Evolutionary conservation across 2,888 invertebrate species (phyloP).

Genomic region (Vannuccia rotundouncinata): DNA sequence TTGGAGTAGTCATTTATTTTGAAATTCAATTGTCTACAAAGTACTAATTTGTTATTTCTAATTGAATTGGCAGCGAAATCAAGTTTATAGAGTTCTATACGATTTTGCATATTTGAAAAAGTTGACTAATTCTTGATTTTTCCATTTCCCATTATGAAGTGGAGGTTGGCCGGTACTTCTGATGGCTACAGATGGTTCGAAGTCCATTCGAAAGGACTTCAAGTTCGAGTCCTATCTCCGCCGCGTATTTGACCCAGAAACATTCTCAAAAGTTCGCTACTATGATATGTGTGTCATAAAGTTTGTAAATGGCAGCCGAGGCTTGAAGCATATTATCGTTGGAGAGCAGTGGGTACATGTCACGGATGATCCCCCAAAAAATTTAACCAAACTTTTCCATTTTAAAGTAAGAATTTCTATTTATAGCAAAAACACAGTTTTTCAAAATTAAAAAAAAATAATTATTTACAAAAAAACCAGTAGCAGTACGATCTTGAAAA

Average conservation of each 20-base stretch:
- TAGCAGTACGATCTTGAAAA: no score
- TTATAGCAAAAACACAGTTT: no score
- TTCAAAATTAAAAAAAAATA: no score
- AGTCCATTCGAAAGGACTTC: constrained; percentile 28
- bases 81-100: no score
- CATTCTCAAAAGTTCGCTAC: constrained; percentile 50
- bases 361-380: constrained; percentile 54
- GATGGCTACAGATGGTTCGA: not conserved
- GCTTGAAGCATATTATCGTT: constrained; percentile 52
- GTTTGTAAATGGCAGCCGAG: constrained; percentile 52
- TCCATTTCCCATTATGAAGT: not conserved
- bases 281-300: constrained; percentile 54
- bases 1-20: no score
- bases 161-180: not conserved
- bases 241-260: constrained; percentile 48
- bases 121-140: not conserved
- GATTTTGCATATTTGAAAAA: no score
- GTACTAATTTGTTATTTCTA: no score
- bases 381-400: constrained; percentile 47
- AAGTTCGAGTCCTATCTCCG: constrained; percentile 54
- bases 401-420: constrained; percentile 3
- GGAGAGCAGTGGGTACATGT: constrained; percentile 53
- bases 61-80: no score
- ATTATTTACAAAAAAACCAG: no score
- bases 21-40: no score